A percentile compares a stretch with the other conserved stretches of the same genome.
Evolutionary conservation across 2,888 invertebrate genomes (phyloP).

Genomic region (Microchrysa polita): DNA sequence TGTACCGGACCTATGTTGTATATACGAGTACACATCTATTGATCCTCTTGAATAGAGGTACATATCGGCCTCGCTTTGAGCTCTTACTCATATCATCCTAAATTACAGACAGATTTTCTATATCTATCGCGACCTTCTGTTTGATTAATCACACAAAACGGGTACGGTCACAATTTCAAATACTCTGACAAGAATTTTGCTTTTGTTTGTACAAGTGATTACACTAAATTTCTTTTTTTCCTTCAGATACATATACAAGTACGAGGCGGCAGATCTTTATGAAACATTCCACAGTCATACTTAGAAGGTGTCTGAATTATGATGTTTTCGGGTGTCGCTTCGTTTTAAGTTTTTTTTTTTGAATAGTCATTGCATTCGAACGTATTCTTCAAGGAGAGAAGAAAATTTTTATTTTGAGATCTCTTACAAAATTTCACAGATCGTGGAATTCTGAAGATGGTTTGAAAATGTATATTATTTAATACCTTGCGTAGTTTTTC

Average conservation of each 20-base stretch:
- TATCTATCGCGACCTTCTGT: slow-evolving; percentile 36
- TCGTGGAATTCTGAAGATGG: no score
- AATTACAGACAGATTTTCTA: slow-evolving; percentile 26
- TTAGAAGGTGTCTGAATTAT: slow-evolving; percentile 27
- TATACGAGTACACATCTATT: slow-evolving; percentile 20
- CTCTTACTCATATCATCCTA: slow-evolving; percentile 13
- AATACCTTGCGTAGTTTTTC: no score
- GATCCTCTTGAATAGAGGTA: slow-evolving; percentile 39
- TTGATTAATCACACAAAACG: slow-evolving; percentile 39
- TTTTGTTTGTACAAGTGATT: slow-evolving; percentile 46
- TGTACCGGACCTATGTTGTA: no score
- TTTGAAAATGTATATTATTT: no score
- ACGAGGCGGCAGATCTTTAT: slow-evolving; percentile 6
- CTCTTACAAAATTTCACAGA: no score
- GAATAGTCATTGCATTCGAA: slow-evolving; percentile 38
- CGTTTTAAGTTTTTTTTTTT: slow-evolving; percentile 42
- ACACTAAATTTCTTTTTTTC: slow-evolving; percentile 15
- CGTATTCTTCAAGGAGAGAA: slow-evolving; percentile 25
- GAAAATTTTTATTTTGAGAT: no score
- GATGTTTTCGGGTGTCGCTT: slow-evolving; percentile 33
- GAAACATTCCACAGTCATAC: neutral
- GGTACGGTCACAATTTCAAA: slow-evolving; percentile 26
- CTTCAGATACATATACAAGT: neutral
- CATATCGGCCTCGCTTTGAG: slow-evolving; percentile 30
- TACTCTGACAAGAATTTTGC: slow-evolving; percentile 16